A percentile compares a stretch with the other conserved stretches of the same genome.
These are phyloP conservation scores for Ranitomeya imitator DNA, from an alignment of 2,113 vertebrate genomes.

Conservation along the genomic window DNA sequence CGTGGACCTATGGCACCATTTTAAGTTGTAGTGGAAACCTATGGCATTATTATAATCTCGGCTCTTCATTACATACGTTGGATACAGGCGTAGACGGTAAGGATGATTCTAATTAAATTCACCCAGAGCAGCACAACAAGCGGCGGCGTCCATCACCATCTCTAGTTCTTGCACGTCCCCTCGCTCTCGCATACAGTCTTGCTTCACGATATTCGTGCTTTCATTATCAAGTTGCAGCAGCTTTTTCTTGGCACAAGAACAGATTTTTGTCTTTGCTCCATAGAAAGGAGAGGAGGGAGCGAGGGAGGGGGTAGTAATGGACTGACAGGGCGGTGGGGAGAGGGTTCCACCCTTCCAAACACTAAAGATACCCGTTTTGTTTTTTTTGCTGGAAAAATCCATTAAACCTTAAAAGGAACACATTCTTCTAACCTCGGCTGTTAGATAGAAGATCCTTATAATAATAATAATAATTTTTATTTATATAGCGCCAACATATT, in stretches of 20 bases:
- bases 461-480: too few species aligned
- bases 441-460: neutral
- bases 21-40: neutral
- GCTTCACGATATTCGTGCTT: slow-evolving; percentile 66
- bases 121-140: neutral
- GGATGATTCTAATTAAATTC: neutral
- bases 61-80: neutral
- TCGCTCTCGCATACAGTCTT: slow-evolving; percentile 61
- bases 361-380: neutral
- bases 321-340: neutral
- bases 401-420: neutral
- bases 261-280: slow-evolving; percentile 64
- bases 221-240: slow-evolving; percentile 64
- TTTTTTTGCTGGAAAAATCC: neutral
- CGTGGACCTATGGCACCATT: neutral
- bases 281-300: neutral
- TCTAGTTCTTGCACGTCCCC: slow-evolving; percentile 66
- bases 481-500: too few species aligned
- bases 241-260: slow-evolving; percentile 69
- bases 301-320: neutral
- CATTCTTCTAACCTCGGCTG: neutral
- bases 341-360: neutral
- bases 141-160: slow-evolving; percentile 48
- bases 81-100: neutral
- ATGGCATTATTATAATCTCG: neutral